phyloP scores from a whole-genome alignment of 35 echinoderm and acorn worm species.

The Strongylocentrotus purpuratus region DNA sequence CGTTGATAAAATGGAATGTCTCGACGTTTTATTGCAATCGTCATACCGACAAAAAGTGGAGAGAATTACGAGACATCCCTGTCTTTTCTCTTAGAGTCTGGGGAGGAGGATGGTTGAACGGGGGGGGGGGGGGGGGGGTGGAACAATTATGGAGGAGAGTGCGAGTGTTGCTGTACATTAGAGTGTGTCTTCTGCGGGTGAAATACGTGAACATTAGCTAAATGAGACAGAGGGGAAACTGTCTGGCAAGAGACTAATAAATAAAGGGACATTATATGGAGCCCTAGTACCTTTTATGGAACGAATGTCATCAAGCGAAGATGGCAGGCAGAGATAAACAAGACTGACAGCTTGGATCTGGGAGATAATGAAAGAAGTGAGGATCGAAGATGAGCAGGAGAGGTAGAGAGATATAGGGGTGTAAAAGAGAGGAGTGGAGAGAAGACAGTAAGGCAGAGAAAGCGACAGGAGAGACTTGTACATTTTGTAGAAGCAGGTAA shows the following conservation, averaged over 20 bases:
- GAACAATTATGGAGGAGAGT: background rate
- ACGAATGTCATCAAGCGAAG: conserved; percentile 9
- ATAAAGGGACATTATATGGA: conserved; percentile 1
- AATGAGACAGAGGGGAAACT: conserved; percentile 12
- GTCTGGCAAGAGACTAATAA: conserved; percentile 17
- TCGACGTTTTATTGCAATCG: background rate
- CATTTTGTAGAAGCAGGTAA: too few relatives aligned
- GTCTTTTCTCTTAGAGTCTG: background rate
- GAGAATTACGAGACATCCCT: background rate
- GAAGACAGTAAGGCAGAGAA: too few relatives aligned
- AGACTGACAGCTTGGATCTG: background rate
- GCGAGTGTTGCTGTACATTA: background rate
- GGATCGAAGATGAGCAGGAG: background rate
- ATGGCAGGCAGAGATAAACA: background rate
- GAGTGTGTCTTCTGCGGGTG: background rate
- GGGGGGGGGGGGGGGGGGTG: background rate
- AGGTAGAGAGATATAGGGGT: background rate
- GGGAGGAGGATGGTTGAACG: background rate
- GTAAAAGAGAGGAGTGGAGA: too few relatives aligned
- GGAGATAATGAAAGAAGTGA: conserved; percentile 12
- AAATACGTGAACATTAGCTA: background rate
- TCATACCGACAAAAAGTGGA: background rate
- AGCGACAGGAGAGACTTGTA: too few relatives aligned
- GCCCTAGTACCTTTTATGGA: conserved; percentile 9
- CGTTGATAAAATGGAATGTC: conserved; percentile 32